Conservation (phyloP, 2,888 invertebrate species). For the Lagria hirta region DNA sequence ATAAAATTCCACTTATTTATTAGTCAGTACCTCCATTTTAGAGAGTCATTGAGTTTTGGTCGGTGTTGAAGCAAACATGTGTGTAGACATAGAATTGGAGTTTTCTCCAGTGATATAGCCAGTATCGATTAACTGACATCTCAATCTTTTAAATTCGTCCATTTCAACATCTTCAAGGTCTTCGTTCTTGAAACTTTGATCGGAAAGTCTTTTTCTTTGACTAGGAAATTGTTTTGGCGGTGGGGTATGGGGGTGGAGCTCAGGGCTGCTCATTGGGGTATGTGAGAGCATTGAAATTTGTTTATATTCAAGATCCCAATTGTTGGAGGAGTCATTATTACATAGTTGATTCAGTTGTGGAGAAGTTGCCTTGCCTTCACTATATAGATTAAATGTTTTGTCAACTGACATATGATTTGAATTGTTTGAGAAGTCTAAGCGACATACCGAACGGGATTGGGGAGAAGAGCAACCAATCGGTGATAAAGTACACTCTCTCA, state of each 20-base stretch:
- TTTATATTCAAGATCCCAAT: conserved; percentile 52
- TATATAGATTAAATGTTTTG: conserved; percentile 26
- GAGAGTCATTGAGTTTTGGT: no score
- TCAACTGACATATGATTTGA: conserved; percentile 38
- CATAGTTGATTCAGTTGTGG: conserved; percentile 16
- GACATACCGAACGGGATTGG: conserved; percentile 56
- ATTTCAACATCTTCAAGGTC: conserved; percentile 29
- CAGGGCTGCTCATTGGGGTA: conserved; percentile 35
- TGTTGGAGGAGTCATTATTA: conserved; percentile 41
- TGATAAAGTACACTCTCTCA: conserved; percentile 42
- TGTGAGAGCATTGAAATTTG: conserved; percentile 39
- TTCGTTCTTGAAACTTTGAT: conserved; percentile 49
- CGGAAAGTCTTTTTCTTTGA: conserved; percentile 51
- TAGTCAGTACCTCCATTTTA: no score
- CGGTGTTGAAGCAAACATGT: conserved; percentile 50
- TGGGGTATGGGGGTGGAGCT: conserved; percentile 45
- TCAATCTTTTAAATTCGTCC: conserved; percentile 31
- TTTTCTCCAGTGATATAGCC: conserved; percentile 46
- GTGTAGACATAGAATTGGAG: conserved; percentile 33
- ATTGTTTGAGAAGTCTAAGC: conserved; percentile 45
- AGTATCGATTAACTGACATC: conserved; percentile 34
- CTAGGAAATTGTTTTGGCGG: conserved; percentile 48
- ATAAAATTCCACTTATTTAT: no score
- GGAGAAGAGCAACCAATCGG: conserved; percentile 36
- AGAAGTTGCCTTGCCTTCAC: conserved; percentile 4